Evolutionary conservation across 53 echinoderm and acorn worm genomes (phyloP).

Genomic region (Patiria pectinifera): DNA sequence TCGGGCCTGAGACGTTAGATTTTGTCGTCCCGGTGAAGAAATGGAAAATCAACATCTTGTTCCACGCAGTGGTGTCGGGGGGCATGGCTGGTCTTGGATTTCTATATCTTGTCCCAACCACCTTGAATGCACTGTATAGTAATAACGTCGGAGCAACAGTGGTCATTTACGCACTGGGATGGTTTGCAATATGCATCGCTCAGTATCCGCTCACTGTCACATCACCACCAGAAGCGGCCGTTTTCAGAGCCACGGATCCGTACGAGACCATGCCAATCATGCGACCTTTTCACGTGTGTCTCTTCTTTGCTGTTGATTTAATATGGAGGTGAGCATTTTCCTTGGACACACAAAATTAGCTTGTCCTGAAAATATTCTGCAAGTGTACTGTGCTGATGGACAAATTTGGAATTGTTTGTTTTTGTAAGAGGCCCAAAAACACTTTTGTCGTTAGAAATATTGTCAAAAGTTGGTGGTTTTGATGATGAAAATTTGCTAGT

Average conservation of each 20-base stretch:
- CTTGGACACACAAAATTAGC: background rate
- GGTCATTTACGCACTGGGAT: constrained; percentile 76
- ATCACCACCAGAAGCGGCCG: constrained; percentile 85
- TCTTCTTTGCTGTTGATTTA: constrained; percentile 75
- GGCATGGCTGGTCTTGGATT: constrained; percentile 80
- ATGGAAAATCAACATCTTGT: constrained; percentile 80
- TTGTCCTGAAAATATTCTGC: too few relatives aligned
- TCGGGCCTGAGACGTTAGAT: constrained; percentile 76
- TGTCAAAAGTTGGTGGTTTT: too few relatives aligned
- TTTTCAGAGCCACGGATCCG: constrained; percentile 80
- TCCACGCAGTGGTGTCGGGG: constrained; percentile 79
- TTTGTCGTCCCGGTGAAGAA: constrained; percentile 87
- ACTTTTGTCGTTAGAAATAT: too few relatives aligned
- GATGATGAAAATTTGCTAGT: too few relatives aligned
- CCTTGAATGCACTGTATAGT: constrained; percentile 76
- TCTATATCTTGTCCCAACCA: constrained; percentile 80
- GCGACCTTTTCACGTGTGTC: constrained; percentile 84
- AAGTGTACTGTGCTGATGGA: too few relatives aligned
- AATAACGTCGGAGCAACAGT: constrained; percentile 77
- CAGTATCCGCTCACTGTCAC: constrained; percentile 88
- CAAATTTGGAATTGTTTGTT: too few relatives aligned
- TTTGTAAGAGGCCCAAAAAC: too few relatives aligned
- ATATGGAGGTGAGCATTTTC: constrained; percentile 79
- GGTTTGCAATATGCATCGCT: constrained; percentile 85
- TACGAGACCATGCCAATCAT: constrained; percentile 81